Evolutionary conservation across 2,888 invertebrate species (phyloP).

Genomic region (Nesidiocoris tenuis): DNA sequence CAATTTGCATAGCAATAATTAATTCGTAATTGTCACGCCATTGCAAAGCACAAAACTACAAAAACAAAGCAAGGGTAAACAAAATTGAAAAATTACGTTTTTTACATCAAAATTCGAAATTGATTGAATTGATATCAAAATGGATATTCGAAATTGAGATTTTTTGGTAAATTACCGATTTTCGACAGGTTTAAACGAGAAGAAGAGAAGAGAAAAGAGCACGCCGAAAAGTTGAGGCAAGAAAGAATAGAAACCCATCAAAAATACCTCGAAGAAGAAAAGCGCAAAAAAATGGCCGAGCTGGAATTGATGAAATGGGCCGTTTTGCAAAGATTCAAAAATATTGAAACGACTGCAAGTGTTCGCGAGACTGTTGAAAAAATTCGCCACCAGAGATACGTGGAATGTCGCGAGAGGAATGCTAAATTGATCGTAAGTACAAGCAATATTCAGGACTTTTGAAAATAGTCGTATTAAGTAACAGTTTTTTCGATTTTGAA

Average conservation of each 20-base stretch:
- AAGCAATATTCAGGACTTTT: too few species aligned
- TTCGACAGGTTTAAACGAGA: slow-evolving; percentile 55
- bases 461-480: too few species aligned
- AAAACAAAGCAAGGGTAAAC: too few species aligned
- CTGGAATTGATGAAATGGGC: slow-evolving; percentile 59
- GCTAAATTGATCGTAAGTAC: slow-evolving; percentile 28
- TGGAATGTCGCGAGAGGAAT: slow-evolving; percentile 33
- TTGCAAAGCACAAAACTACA: too few species aligned
- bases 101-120: too few species aligned
- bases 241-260: slow-evolving; percentile 52
- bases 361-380: slow-evolving; percentile 57
- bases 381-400: slow-evolving; percentile 54
- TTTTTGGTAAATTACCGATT: too few species aligned
- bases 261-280: slow-evolving; percentile 53
- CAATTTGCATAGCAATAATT: too few species aligned
- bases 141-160: too few species aligned
- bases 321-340: slow-evolving; percentile 62
- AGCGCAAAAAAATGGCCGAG: slow-evolving; percentile 54
- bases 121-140: too few species aligned
- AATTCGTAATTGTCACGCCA: too few species aligned
- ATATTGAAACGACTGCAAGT: slow-evolving; percentile 54
- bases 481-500: too few species aligned
- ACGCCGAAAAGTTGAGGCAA: slow-evolving; percentile 53
- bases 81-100: too few species aligned
- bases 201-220: slow-evolving; percentile 53